Conservation (phyloP, 2,888 invertebrate species). For the Mythimna impura region DNA sequence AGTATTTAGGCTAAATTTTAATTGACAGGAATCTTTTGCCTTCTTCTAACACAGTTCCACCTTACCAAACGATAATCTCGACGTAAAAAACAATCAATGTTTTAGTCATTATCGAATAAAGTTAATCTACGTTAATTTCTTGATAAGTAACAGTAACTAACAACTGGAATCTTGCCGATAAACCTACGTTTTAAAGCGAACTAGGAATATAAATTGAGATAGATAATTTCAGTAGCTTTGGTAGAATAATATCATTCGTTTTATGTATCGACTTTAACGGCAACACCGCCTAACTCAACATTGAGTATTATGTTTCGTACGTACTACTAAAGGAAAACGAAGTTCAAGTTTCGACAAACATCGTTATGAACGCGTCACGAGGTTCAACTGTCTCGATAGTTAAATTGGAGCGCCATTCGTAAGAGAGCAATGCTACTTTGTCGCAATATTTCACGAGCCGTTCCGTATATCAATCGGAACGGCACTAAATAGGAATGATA, state of each 20-base stretch:
- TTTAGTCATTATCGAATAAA: slow-evolving; percentile 76
- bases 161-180: slow-evolving; percentile 89
- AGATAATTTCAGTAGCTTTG: slow-evolving; percentile 90
- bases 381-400: slow-evolving; percentile 64
- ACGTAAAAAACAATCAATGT: slow-evolving; percentile 74
- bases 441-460: slow-evolving; percentile 69
- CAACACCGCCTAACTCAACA: slow-evolving; percentile 67
- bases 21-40: slow-evolving; percentile 77
- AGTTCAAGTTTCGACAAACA: slow-evolving; percentile 64
- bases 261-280: slow-evolving; percentile 67
- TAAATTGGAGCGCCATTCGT: slow-evolving; percentile 70
- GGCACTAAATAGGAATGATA: slow-evolving; percentile 78
- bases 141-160: slow-evolving; percentile 83
- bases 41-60: slow-evolving; percentile 87
- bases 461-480: slow-evolving; percentile 65
- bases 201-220: slow-evolving; percentile 90
- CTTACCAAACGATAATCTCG: slow-evolving; percentile 84
- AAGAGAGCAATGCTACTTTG: slow-evolving; percentile 80
- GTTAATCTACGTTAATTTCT: slow-evolving; percentile 82
- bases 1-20: slow-evolving; percentile 77
- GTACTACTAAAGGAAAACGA: slow-evolving; percentile 73
- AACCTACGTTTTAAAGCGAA: slow-evolving; percentile 89
- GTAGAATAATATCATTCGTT: slow-evolving; percentile 86
- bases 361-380: slow-evolving; percentile 65
- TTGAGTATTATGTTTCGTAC: slow-evolving; percentile 80